A percentile compares a stretch with the other conserved stretches of the same genome.
These are phyloP conservation scores for Piscicola geometra DNA, from an alignment of 2,888 invertebrate genomes.

Conservation along the genomic window DNA sequence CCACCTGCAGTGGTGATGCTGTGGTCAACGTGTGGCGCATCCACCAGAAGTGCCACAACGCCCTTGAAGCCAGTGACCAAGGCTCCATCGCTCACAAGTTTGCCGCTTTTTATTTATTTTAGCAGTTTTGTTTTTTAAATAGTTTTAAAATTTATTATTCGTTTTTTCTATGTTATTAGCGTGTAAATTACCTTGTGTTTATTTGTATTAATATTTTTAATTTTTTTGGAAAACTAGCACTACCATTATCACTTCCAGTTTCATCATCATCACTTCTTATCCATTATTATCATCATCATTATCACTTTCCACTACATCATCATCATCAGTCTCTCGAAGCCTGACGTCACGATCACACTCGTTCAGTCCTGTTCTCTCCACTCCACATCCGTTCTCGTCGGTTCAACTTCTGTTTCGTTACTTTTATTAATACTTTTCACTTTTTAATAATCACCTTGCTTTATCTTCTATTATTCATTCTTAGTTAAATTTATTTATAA, in stretches of 20 bases:
- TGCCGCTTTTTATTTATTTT: no score
- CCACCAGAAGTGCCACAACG: neutral
- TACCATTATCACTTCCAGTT: no score
- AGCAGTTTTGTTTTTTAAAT: no score
- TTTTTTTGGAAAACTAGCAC: no score
- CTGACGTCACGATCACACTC: neutral
- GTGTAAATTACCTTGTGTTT: no score
- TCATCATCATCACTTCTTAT: no score
- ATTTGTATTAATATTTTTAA: no score
- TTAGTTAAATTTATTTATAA: no score
- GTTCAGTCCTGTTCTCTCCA: conserved; percentile 20
- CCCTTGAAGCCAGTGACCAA: neutral
- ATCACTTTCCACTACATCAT: neutral
- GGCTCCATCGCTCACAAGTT: neutral
- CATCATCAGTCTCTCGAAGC: conserved; percentile 17
- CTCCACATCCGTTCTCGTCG: conserved; percentile 21
- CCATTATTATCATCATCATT: neutral
- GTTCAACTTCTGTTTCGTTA: neutral
- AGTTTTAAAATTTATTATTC: no score
- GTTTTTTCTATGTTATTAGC: no score
- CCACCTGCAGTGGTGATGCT: conserved; percentile 11
- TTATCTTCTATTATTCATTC: no score
- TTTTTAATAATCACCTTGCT: neutral
- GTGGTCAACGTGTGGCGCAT: conserved; percentile 21
- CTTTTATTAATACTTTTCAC: neutral